These are phyloP conservation scores for Chelmon rostratus DNA, from an alignment of 2,797 vertebrate genomes.

Conservation along the genomic window DNA sequence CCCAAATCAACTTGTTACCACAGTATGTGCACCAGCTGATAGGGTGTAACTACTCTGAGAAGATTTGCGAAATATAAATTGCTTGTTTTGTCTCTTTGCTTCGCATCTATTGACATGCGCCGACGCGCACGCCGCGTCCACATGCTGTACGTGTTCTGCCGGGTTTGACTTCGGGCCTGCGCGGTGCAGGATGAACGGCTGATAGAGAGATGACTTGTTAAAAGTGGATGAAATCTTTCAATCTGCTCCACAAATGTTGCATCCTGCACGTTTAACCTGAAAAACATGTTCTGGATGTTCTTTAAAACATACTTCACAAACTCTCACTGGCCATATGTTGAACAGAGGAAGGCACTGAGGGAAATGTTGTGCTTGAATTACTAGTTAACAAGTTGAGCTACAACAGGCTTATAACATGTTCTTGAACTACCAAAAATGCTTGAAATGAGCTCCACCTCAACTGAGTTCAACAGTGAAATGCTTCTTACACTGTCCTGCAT, in stretches of 20 bases:
- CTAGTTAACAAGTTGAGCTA: too few relatives aligned
- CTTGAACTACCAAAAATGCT: neutral
- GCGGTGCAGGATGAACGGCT: constrained; percentile 32
- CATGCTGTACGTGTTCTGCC: constrained; percentile 34
- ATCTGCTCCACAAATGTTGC: constrained; percentile 33
- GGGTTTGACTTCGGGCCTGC: constrained; percentile 44
- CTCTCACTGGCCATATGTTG: neutral
- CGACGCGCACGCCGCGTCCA: constrained; percentile 24
- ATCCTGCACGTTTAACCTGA: constrained; percentile 19
- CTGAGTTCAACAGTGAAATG: neutral
- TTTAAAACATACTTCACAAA: neutral
- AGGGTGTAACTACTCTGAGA: constrained; percentile 48
- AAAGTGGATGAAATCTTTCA: constrained; percentile 17
- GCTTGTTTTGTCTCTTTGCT: constrained; percentile 35
- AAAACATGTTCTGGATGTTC: constrained; percentile 6
- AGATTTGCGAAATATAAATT: constrained; percentile 58
- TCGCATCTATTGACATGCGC: constrained; percentile 47
- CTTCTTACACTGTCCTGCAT: neutral
- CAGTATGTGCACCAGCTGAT: constrained; percentile 68
- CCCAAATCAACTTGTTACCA: constrained; percentile 75
- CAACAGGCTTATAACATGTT: too few relatives aligned
- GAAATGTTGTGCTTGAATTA: neutral
- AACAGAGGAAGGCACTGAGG: neutral
- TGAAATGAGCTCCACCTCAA: neutral
- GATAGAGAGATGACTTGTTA: constrained; percentile 6